Evolutionary conservation across 2,113 vertebrate species (phyloP).

Genomic region (Semicossyphus pulcher): DNA sequence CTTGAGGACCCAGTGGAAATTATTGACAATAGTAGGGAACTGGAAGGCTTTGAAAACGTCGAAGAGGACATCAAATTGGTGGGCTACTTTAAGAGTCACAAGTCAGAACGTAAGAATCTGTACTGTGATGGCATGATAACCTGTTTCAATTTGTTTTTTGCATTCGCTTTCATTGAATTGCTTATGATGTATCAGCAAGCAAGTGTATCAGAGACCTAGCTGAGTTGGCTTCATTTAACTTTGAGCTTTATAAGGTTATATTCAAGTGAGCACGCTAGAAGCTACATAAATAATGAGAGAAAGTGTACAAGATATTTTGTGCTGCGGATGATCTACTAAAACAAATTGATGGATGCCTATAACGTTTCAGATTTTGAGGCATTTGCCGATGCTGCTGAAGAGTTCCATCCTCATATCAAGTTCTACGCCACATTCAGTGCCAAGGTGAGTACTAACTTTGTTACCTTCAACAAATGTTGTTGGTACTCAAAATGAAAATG

Average conservation of each 20-base stretch:
- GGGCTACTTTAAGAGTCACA: constrained; percentile 93
- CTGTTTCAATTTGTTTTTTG: constrained; percentile 25
- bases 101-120: constrained; percentile 89
- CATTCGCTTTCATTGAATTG: constrained; percentile 27
- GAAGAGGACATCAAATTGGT: constrained; percentile 94
- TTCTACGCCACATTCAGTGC: constrained; percentile 93
- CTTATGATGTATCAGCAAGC: constrained; percentile 10
- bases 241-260: neutral
- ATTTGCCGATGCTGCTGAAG: constrained; percentile 89
- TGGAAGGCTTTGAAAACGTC: constrained; percentile 89
- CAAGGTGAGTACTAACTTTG: constrained; percentile 80
- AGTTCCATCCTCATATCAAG: constrained; percentile 92
- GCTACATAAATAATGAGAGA: constrained; percentile 23
- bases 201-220: neutral
- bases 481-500: too few species aligned
- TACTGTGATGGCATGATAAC: constrained; percentile 61
- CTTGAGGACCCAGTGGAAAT: constrained; percentile 91
- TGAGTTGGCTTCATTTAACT: neutral
- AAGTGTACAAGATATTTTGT: constrained; percentile 30
- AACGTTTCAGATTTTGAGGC: constrained; percentile 89
- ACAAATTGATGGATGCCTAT: constrained; percentile 39
- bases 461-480: too few species aligned
- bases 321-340: constrained; percentile 6
- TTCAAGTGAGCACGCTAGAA: constrained; percentile 13
- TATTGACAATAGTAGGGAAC: constrained; percentile 88